Evolutionary conservation across 2,888 invertebrate species (phyloP).

Genomic region (Sarcophaga subvicina): DNA sequence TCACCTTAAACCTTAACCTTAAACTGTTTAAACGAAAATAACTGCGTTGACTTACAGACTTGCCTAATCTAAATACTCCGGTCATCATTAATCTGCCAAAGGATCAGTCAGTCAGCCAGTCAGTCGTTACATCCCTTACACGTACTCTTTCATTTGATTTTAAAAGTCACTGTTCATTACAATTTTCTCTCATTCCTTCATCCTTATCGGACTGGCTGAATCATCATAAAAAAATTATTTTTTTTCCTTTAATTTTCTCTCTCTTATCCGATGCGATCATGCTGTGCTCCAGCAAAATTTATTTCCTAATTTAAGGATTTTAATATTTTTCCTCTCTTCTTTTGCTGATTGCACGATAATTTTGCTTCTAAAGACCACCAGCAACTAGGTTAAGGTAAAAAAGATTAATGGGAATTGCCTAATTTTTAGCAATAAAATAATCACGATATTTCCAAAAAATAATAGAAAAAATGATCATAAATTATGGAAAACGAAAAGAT

Average conservation of each 20-base stretch:
- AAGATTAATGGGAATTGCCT: background rate
- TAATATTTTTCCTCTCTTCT: background rate
- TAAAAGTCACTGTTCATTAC: conserved; percentile 40
- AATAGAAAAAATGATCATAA: background rate
- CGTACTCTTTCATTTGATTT: background rate
- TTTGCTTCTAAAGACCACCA: conserved; percentile 27
- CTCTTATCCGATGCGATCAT: conserved; percentile 1
- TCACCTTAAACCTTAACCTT: conserved; percentile 46
- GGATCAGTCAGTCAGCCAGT: background rate
- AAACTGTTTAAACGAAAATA: background rate
- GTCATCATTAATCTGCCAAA: conserved; percentile 6
- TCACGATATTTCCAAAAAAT: background rate
- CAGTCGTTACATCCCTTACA: background rate
- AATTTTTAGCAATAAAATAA: conserved; percentile 36
- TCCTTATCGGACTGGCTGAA: conserved; percentile 10
- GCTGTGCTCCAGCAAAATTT: conserved; percentile 6
- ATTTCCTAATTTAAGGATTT: conserved; percentile 32
- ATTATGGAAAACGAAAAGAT: background rate
- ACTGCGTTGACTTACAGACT: conserved; percentile 36
- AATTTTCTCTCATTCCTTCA: background rate
- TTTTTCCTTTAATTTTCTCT: background rate
- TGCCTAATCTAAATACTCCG: conserved; percentile 57
- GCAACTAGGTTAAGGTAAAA: background rate
- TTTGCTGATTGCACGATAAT: no score
- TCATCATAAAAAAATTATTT: background rate